A percentile compares a stretch with the other conserved stretches of the same genome.
phyloP scores from a whole-genome alignment of 2,113 vertebrate genomes.

The Spermophilus dauricus region DNA sequence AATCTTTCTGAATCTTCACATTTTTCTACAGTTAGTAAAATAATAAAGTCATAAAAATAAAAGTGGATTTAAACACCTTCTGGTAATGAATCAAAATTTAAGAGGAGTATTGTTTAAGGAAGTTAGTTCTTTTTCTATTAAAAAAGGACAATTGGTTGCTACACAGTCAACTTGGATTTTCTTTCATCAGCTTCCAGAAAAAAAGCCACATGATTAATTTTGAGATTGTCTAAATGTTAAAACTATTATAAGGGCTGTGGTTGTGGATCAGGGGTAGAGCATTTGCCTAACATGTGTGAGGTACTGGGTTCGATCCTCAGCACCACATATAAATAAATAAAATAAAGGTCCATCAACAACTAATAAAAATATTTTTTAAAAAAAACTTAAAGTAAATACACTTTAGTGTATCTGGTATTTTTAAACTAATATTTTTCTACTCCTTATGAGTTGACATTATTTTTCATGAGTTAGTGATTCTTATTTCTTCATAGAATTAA shows the following conservation, averaged over 20 bases:
- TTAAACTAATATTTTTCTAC: conserved; percentile 44
- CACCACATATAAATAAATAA: no score
- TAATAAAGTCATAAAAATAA: conserved; percentile 56
- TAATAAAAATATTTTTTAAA: no score
- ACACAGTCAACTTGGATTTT: not conserved
- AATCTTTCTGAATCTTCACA: conserved; percentile 50
- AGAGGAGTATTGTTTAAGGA: not conserved
- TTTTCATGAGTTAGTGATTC: not conserved
- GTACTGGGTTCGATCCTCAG: no score
- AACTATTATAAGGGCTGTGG: not conserved
- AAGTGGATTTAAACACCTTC: conserved; percentile 47
- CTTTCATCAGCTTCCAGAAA: not conserved
- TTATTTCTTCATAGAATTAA: not conserved
- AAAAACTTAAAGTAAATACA: not conserved
- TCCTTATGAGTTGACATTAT: conserved; percentile 25
- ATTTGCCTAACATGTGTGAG: no score
- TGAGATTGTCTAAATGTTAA: not conserved
- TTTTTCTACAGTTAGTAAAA: conserved; percentile 67
- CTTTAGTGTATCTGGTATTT: conserved; percentile 12
- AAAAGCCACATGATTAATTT: not conserved
- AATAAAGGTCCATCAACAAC: no score
- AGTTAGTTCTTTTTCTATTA: not conserved
- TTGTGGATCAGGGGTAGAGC: no score
- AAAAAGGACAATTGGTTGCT: not conserved
- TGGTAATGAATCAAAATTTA: conserved; percentile 14